A percentile compares a stretch with the other conserved stretches of the same genome.
Evolutionary conservation across 2,888 invertebrate genomes (phyloP).

Genomic region (Coelinius sp.): DNA sequence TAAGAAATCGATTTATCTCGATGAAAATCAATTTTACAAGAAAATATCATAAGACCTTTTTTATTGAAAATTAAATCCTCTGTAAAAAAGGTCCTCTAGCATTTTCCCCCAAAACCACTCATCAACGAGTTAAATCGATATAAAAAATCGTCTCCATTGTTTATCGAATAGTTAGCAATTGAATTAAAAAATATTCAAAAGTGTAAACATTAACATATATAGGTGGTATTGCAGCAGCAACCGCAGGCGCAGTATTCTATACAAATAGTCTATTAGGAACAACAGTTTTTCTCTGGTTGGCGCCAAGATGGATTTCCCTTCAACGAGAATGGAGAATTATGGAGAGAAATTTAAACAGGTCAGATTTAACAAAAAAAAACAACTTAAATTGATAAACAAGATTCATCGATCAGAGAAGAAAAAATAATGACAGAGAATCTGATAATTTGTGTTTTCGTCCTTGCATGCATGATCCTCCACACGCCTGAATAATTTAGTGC

Average conservation of each 20-base stretch:
- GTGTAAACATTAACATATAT: no score
- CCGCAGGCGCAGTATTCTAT: conserved; percentile 67
- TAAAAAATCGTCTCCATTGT: no score
- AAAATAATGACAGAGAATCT: not conserved
- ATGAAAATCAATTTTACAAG: no score
- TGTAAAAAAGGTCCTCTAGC: no score
- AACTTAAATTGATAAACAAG: not conserved
- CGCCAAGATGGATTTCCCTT: conserved; percentile 62
- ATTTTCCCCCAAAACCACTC: no score
- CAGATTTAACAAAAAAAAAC: not conserved
- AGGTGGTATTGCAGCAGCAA: conserved; percentile 66
- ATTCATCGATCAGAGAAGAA: not conserved
- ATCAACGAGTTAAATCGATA: no score
- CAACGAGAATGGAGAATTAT: conserved; percentile 64
- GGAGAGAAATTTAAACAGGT: conserved; percentile 64
- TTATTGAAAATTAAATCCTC: no score
- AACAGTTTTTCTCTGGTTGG: conserved; percentile 62
- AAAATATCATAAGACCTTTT: no score
- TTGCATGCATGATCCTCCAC: not conserved
- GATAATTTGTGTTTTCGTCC: not conserved
- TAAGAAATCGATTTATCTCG: no score
- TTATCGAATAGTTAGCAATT: no score
- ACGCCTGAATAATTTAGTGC: conserved; percentile 6
- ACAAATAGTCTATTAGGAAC: conserved; percentile 64
- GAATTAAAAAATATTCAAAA: no score